These are phyloP conservation scores for Diaphora mendica DNA, from an alignment of 2,888 invertebrate species.

Conservation along the genomic window DNA sequence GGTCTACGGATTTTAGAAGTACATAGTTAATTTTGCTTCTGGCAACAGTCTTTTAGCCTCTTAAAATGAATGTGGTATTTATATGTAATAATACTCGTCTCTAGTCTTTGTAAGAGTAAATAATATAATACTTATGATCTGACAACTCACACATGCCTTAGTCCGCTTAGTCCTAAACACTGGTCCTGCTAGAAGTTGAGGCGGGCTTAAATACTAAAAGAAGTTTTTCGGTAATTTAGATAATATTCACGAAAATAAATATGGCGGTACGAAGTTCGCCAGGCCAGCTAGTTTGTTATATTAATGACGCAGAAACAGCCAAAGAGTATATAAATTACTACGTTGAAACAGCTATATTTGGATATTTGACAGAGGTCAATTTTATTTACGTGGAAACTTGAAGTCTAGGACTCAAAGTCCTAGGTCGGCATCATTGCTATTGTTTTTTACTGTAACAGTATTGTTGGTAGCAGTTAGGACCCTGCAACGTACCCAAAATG, in stretches of 20 bases:
- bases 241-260: too few species aligned
- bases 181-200: too few species aligned
- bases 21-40: conserved; percentile 28
- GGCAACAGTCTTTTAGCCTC: conserved; percentile 27
- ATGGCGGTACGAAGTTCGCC: too few species aligned
- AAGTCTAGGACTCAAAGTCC: neutral
- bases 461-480: neutral
- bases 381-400: neutral
- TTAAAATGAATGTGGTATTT: conserved; percentile 22
- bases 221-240: too few species aligned
- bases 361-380: neutral
- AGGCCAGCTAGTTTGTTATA: neutral
- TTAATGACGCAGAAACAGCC: too few species aligned
- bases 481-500: neutral
- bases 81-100: neutral
- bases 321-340: too few species aligned
- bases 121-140: too few species aligned
- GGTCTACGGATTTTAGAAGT: conserved; percentile 51
- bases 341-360: neutral
- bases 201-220: too few species aligned
- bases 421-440: neutral
- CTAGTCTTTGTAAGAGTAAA: neutral
- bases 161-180: too few species aligned
- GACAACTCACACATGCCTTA: too few species aligned
- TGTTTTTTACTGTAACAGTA: neutral